These are phyloP conservation scores for Silurus lanzhouensis DNA, from an alignment of 2,797 vertebrate species.

Conservation along the genomic window DNA sequence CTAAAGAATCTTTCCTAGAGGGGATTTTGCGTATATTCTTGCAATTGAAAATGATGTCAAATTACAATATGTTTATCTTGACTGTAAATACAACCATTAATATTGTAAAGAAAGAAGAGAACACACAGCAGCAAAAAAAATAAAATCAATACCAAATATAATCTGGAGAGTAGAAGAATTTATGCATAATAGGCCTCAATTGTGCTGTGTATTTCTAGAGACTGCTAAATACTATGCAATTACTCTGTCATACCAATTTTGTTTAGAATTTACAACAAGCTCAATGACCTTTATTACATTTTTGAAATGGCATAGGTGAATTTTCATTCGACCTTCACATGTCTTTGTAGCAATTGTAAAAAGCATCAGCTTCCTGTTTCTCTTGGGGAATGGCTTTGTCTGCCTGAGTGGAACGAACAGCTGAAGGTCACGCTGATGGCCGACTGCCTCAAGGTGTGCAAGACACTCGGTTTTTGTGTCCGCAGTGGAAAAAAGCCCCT, in stretches of 20 bases:
- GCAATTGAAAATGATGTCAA: too few relatives aligned
- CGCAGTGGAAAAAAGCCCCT: slow-evolving; percentile 30
- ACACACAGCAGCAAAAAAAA: neutral
- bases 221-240: slow-evolving; percentile 12
- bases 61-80: neutral
- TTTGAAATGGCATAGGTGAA: slow-evolving; percentile 37
- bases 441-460: slow-evolving; percentile 24
- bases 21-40: neutral
- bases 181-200: neutral
- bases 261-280: slow-evolving; percentile 6
- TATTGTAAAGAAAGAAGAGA: neutral
- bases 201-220: slow-evolving; percentile 1
- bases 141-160: neutral
- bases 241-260: neutral
- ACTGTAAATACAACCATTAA: neutral
- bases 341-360: slow-evolving; percentile 32
- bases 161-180: neutral
- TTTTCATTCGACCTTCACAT: slow-evolving; percentile 46
- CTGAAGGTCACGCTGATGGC: slow-evolving; percentile 47
- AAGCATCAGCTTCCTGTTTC: slow-evolving; percentile 31
- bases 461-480: slow-evolving; percentile 14
- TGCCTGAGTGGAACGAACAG: slow-evolving; percentile 23
- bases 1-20: neutral
- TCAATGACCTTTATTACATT: slow-evolving; percentile 45
- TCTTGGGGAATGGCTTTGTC: slow-evolving; percentile 32